Conservation (phyloP, 2,113 vertebrate genomes). For the Dinomys branickii region DNA sequence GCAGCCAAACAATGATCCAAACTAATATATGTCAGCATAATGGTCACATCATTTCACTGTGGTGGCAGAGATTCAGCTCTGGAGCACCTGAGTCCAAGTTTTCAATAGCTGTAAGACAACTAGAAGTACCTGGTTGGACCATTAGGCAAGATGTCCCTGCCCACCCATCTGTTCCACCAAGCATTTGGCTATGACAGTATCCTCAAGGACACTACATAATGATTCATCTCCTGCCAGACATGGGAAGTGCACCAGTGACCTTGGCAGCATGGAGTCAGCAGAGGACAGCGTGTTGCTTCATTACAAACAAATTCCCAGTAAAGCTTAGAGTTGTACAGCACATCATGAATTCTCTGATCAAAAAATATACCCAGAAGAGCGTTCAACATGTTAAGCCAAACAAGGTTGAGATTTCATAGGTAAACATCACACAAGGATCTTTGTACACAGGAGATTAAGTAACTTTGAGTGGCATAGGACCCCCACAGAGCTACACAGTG, state of each 20-base stretch:
- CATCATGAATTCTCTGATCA: conserved; percentile 91
- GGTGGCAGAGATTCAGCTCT: conserved; percentile 49
- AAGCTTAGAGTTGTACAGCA: conserved; percentile 90
- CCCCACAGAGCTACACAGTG: conserved; percentile 90
- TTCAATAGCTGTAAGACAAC: conserved; percentile 74
- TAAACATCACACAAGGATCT: conserved; percentile 91
- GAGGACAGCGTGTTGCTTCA: conserved; percentile 68
- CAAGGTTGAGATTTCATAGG: conserved; percentile 89
- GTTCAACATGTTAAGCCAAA: conserved; percentile 91
- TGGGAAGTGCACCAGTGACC: conserved; percentile 84
- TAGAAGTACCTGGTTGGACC: conserved; percentile 64
- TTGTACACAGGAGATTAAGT: conserved; percentile 89
- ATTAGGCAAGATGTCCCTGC: neutral
- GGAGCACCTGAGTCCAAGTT: conserved; percentile 15
- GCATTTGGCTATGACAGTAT: too few relatives aligned
- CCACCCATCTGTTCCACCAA: neutral
- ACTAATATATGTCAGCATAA: conserved; percentile 42
- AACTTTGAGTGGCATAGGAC: conserved; percentile 88
- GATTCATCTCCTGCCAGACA: conserved; percentile 86
- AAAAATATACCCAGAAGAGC: conserved; percentile 89
- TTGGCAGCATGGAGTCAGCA: conserved; percentile 87
- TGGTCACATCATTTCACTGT: neutral
- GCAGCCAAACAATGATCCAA: conserved; percentile 52
- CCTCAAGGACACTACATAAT: conserved; percentile 17
- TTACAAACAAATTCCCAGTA: conserved; percentile 84